These are phyloP conservation scores for Gopherus evgoodei DNA, from an alignment of 2,113 vertebrate genomes.

Conservation along the genomic window DNA sequence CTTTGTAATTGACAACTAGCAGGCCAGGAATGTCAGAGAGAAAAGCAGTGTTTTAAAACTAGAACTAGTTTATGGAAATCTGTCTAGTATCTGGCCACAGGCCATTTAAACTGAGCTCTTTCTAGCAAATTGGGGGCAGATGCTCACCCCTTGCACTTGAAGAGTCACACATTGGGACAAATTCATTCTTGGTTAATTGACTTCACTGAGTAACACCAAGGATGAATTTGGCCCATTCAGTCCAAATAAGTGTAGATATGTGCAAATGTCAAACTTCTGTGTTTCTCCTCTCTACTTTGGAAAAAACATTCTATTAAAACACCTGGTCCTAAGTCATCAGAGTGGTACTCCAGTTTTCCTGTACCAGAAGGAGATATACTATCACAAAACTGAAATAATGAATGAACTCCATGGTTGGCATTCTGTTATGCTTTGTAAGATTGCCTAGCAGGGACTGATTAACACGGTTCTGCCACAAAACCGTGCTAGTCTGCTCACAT, in stretches of 20 bases:
- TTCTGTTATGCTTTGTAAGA: neutral
- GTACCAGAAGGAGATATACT: neutral
- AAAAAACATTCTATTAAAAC: neutral
- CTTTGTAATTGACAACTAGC: too few species aligned
- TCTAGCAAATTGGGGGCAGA: neutral
- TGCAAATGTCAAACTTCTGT: neutral
- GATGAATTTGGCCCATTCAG: neutral
- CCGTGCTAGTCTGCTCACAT: neutral
- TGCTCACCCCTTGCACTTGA: fast-evolving
- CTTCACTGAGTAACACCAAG: neutral
- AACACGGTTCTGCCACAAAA: neutral
- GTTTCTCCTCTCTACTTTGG: neutral
- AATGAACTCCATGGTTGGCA: neutral
- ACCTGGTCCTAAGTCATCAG: neutral
- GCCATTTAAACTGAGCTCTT: neutral
- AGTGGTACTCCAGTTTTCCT: neutral
- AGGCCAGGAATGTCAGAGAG: too few species aligned
- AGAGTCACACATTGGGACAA: fast-evolving
- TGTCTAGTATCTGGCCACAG: neutral
- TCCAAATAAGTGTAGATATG: neutral
- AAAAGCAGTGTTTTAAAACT: too few species aligned
- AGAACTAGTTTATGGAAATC: neutral
- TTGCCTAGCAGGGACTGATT: neutral
- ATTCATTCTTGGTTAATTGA: neutral
- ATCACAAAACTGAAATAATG: neutral